Evolutionary conservation across 2,113 vertebrate species (phyloP).

Genomic region (Seriola aureovittata): DNA sequence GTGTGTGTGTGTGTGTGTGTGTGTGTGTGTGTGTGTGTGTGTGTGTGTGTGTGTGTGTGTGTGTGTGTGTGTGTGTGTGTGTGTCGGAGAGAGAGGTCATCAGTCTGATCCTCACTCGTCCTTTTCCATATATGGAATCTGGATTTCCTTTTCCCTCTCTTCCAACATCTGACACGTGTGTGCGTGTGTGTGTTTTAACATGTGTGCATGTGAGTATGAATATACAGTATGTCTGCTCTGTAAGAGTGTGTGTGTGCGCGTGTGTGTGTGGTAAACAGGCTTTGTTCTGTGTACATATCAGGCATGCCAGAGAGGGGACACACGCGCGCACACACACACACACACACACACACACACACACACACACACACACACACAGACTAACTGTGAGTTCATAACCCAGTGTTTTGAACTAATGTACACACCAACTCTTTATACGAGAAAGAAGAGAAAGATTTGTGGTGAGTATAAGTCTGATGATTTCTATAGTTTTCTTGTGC

Average conservation of each 20-base stretch:
- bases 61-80: constrained; percentile 15
- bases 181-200: constrained; percentile 17
- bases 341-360: neutral
- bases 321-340: neutral
- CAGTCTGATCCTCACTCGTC: constrained; percentile 41
- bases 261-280: constrained; percentile 2
- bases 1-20: constrained; percentile 2
- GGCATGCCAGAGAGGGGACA: constrained; percentile 43
- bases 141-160: constrained; percentile 56
- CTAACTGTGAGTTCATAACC: too few species aligned
- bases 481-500: too few species aligned
- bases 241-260: neutral
- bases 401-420: too few species aligned
- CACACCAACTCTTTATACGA: too few species aligned
- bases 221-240: neutral
- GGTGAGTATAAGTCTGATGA: too few species aligned
- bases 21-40: constrained; percentile 20
- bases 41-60: neutral
- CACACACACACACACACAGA: neutral
- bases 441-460: too few species aligned
- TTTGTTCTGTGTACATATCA: constrained; percentile 61
- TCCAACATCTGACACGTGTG: neutral
- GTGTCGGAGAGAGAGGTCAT: neutral
- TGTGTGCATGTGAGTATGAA: neutral
- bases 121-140: constrained; percentile 63